These are phyloP conservation scores for Muntiacus muntjak DNA, from an alignment of 2,113 vertebrate species.

Conservation along the genomic window DNA sequence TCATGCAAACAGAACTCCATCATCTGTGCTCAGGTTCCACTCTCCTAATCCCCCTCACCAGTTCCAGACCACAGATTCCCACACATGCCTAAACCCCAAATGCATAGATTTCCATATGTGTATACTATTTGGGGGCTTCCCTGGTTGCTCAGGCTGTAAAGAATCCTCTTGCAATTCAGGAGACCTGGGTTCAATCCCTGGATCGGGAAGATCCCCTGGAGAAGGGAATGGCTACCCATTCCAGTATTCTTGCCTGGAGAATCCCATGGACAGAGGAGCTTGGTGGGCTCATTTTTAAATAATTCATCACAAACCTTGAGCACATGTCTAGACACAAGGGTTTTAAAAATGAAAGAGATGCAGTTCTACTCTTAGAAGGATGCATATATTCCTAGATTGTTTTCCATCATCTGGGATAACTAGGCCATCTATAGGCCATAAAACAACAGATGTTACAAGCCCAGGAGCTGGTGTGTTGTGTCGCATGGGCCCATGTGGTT, in stretches of 20 bases:
- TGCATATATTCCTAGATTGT: neutral
- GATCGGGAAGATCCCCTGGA: neutral
- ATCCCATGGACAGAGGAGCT: neutral
- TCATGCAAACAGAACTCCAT: neutral
- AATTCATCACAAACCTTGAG: neutral
- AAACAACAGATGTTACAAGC: neutral
- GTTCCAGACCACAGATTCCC: neutral
- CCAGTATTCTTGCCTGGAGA: neutral
- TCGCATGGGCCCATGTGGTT: neutral
- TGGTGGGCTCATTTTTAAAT: neutral
- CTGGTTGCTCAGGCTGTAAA: neutral
- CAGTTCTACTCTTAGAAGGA: neutral
- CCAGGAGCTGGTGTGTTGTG: neutral
- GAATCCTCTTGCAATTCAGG: neutral
- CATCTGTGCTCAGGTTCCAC: neutral
- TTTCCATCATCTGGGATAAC: neutral
- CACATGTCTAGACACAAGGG: neutral
- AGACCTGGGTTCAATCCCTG: neutral
- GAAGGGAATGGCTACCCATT: neutral
- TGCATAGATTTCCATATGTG: neutral
- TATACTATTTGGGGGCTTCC: neutral
- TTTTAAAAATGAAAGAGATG: neutral
- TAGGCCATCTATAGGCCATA: neutral
- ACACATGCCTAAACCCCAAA: neutral
- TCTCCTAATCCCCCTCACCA: neutral